phyloP scores from a whole-genome alignment of 2,113 vertebrate genomes.

The Himantopus leucocephalus region DNA sequence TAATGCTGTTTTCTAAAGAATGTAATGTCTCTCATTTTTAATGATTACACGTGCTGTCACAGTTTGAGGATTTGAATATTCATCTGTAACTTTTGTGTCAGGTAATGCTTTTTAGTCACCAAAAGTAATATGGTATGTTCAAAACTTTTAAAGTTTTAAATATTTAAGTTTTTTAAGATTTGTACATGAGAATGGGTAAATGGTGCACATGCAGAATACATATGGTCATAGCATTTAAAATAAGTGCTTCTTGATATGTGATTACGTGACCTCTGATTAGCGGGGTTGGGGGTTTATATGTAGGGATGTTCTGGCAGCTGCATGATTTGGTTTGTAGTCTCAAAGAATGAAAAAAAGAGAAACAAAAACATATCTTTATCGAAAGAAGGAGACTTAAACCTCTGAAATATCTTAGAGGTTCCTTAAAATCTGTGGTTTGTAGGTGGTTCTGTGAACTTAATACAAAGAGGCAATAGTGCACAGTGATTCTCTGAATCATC shows the following conservation, averaged over 20 bases:
- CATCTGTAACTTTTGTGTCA: neutral
- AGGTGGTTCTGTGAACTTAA: neutral
- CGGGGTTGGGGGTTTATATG: neutral
- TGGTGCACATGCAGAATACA: neutral
- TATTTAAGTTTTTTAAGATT: neutral
- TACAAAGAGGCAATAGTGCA: neutral
- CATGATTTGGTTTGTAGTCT: neutral
- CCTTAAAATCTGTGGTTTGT: neutral
- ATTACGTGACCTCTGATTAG: neutral
- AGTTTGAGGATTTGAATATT: neutral
- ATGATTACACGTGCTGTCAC: neutral
- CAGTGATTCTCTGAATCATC: neutral
- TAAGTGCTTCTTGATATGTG: neutral
- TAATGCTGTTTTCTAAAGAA: neutral
- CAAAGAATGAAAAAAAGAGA: neutral
- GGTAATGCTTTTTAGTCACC: neutral
- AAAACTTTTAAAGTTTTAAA: neutral
- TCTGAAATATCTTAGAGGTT: neutral
- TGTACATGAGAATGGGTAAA: neutral
- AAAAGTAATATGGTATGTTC: neutral
- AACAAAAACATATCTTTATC: neutral
- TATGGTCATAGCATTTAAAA: neutral
- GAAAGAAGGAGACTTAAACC: neutral
- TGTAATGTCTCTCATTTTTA: neutral
- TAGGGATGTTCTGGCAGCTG: neutral